Conservation (phyloP, 2,888 invertebrate species). For the Phalera bucephala region DNA sequence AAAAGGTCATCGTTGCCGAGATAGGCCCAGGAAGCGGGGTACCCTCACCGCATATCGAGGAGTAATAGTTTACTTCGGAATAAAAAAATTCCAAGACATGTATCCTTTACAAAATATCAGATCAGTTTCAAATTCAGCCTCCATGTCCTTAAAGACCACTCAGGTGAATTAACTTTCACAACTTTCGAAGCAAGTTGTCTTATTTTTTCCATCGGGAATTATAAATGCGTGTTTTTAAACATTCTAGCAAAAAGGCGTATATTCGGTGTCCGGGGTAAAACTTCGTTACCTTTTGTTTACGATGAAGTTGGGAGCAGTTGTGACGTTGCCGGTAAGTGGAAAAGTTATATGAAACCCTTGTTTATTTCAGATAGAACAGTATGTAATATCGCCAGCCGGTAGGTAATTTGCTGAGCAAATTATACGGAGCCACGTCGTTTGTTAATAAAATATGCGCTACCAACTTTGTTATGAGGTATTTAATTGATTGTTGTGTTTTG, state of each 20-base stretch:
- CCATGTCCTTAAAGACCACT: too few species aligned
- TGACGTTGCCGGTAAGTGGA: constrained; percentile 52
- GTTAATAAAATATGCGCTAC: constrained; percentile 24
- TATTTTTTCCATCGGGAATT: constrained; percentile 26
- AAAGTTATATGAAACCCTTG: constrained; percentile 50
- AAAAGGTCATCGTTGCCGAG: too few species aligned
- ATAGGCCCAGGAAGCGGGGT: too few species aligned
- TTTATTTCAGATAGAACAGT: constrained; percentile 45
- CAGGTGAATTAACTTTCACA: constrained; percentile 8
- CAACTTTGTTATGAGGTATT: constrained; percentile 17
- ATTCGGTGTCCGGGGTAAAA: constrained; percentile 44
- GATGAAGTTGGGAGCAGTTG: constrained; percentile 50
- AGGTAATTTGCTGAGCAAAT: constrained; percentile 42
- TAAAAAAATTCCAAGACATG: too few species aligned
- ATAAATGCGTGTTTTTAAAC: constrained; percentile 36
- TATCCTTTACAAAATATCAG: too few species aligned
- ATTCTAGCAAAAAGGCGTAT: constrained; percentile 37
- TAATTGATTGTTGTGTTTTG: constrained; percentile 23
- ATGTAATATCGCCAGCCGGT: constrained; percentile 8
- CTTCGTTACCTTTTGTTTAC: constrained; percentile 56
- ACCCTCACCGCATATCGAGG: too few species aligned
- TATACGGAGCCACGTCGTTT: constrained; percentile 18
- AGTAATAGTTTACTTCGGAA: too few species aligned
- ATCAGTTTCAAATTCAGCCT: too few species aligned
- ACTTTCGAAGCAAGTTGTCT: constrained; percentile 21